Evolutionary conservation across 2,888 invertebrate genomes (phyloP).

Genomic region (Serrognathus titanus): DNA sequence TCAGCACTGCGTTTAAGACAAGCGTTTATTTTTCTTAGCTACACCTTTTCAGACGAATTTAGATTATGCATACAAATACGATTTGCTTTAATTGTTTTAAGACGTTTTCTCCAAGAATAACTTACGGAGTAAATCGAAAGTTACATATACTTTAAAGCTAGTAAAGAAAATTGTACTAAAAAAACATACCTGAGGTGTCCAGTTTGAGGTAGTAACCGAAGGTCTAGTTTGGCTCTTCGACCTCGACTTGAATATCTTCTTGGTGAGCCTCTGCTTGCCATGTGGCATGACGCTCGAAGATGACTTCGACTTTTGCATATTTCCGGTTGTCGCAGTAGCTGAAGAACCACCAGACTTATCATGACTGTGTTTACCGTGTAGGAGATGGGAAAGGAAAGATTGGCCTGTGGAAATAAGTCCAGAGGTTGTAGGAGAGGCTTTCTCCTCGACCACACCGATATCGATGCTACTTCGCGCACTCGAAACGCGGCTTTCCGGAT

Average conservation of each 20-base stretch:
- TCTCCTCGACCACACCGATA: conserved; percentile 48
- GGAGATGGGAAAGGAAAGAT: conserved; percentile 61
- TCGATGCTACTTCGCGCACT: conserved; percentile 56
- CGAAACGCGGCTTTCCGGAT: conserved; percentile 48
- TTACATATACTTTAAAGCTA: no score
- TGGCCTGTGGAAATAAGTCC: conserved; percentile 54
- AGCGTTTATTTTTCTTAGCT: no score
- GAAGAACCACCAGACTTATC: conserved; percentile 30
- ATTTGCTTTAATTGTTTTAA: no score
- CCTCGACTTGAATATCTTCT: conserved; percentile 80
- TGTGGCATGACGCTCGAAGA: conserved; percentile 81
- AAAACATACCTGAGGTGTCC: conserved; percentile 80
- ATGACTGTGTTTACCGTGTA: conserved; percentile 54
- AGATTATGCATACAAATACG: no score
- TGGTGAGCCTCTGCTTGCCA: conserved; percentile 68
- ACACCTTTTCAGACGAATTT: no score
- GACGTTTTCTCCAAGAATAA: no score
- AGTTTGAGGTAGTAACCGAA: conserved; percentile 58
- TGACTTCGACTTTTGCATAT: conserved; percentile 89
- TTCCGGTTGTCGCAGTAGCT: conserved; percentile 53
- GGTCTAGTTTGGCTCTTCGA: conserved; percentile 76
- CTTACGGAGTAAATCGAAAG: no score
- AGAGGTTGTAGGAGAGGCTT: conserved; percentile 48
- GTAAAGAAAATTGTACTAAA: no score
- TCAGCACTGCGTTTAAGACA: no score